Evolutionary conservation across 1,140 invertebrate species (phyloP), one percentile per base, ranked within the genome.

Genomic region (Campoletis sonorensis): DNA sequence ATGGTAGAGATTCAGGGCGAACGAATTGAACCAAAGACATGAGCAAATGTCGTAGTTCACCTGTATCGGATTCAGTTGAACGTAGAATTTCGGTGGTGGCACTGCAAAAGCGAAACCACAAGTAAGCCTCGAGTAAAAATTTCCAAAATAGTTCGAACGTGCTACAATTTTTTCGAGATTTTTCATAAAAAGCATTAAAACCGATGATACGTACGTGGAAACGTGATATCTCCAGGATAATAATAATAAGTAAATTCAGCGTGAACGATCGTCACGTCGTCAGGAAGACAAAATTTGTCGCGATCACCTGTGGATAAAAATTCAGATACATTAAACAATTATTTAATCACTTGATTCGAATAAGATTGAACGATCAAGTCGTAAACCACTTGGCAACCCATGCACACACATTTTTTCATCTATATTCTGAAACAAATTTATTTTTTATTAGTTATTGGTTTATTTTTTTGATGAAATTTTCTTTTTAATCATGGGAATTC

Each of bases 171-270:
- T 45, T 45, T 10, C 8, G 51, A 76, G 18, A 49, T 37, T 23
- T 18, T 30, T 26, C 40, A 79, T 3, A 45, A 73, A 58, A 11
- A 73, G 30, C 58, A 21, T 30, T 10, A 71, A 26, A 82, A 78
- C 76, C 11, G n/a, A n/a, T 45, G 40, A 45, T 45, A 79, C 94
- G 94, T 93, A 98, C 98, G 93, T 91, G 98, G 98, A 94, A 98
- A 98, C 83, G 96, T 95, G 64, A 97, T 95, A 87, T 98, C 97
- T 70, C 97, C 97, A 15, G 98, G 98, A 93, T 99, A 99, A 91
- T 98, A 99, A 92, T 98, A 99, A 87, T 98, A 97, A 1, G 98
- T 98, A 86, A 98, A 97, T 89, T 99, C 98, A 4, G 98, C 95
- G 92, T 99, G 98, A 45, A 99, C 88, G 64, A 98, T 95, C 54